Conservation (phyloP, 2,888 invertebrate species). For the Apeira syringaria region DNA sequence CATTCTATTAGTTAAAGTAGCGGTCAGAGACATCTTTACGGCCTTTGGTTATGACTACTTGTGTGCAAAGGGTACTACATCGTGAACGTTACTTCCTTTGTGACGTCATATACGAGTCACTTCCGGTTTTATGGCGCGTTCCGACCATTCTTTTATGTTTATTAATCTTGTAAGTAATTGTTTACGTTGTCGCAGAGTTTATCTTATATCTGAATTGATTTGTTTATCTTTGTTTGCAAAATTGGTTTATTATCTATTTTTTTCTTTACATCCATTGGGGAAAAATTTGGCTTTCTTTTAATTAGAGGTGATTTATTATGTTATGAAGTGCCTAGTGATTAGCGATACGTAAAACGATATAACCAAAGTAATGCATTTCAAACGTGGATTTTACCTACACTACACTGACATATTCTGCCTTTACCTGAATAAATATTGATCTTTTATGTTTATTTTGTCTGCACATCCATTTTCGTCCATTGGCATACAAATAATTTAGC, state of each 20-base stretch:
- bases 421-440: too few species aligned
- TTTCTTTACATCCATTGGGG: too few species aligned
- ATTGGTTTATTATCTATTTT: not conserved
- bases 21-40: slow-evolving; percentile 18
- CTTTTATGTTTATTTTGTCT: too few species aligned
- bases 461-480: too few species aligned
- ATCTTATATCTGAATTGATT: slow-evolving; percentile 22
- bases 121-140: slow-evolving; percentile 38
- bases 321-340: too few species aligned
- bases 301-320: too few species aligned
- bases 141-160: slow-evolving; percentile 45
- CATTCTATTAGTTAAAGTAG: slow-evolving; percentile 22
- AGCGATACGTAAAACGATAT: too few species aligned
- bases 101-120: slow-evolving; percentile 35
- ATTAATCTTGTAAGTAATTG: slow-evolving; percentile 45
- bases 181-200: slow-evolving; percentile 28
- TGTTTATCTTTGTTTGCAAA: slow-evolving; percentile 6
- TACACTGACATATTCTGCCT: too few species aligned
- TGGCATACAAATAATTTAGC: too few species aligned
- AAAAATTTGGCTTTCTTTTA: too few species aligned
- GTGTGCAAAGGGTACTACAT: slow-evolving; percentile 26
- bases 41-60: slow-evolving; percentile 27
- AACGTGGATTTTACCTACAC: too few species aligned
- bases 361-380: too few species aligned
- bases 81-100: slow-evolving; percentile 33